Evolutionary conservation across 2,797 vertebrate species (phyloP).

Genomic region (Emydoidea blandingii): DNA sequence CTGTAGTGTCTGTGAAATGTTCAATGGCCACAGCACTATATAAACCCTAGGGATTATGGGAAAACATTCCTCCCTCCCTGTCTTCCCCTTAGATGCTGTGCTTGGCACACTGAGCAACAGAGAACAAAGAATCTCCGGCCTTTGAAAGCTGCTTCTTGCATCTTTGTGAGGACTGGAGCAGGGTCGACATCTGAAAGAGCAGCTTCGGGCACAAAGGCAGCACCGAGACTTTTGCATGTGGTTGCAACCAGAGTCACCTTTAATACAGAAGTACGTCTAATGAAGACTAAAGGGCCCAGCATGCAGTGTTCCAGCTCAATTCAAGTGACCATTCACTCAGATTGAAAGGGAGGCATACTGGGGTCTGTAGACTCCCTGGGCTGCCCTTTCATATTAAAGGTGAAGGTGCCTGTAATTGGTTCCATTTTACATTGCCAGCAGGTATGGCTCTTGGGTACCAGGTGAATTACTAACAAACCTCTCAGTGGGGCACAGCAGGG

Average conservation of each 20-base stretch:
- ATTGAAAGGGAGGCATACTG: background rate
- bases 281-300: background rate
- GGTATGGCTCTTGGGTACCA: background rate
- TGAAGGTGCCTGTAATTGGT: background rate
- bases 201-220: background rate
- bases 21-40: background rate
- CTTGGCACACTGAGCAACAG: background rate
- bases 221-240: background rate
- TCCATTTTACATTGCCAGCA: background rate
- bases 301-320: background rate
- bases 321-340: background rate
- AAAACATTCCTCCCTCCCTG: background rate
- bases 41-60: background rate
- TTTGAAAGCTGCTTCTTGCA: background rate
- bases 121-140: background rate
- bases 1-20: background rate
- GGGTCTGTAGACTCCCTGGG: background rate
- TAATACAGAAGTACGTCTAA: background rate
- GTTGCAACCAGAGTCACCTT: background rate
- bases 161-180: background rate
- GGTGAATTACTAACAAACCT: background rate
- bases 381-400: background rate
- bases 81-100: background rate
- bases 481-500: background rate
- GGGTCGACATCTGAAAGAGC: background rate